These are phyloP conservation scores for Chrysaora quinquecirrha DNA, from an alignment of 30 jellyfish, hydroid and myxozoan species.

Conservation along the genomic window DNA sequence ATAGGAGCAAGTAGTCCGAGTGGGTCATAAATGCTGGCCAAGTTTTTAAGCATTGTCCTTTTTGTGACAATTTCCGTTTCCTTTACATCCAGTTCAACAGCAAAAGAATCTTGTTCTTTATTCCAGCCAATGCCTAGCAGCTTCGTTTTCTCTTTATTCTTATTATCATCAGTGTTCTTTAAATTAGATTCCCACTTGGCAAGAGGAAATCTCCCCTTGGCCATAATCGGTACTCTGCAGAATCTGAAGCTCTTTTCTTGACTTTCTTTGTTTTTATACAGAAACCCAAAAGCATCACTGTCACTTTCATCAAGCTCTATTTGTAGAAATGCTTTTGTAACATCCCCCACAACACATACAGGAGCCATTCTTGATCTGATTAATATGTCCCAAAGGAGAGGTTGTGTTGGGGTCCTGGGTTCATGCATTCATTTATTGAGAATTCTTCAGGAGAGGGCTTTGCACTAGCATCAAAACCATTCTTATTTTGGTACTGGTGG, in stretches of 20 bases:
- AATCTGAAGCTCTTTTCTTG: too few species aligned
- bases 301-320: neutral
- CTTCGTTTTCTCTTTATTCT: neutral
- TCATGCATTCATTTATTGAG: too few species aligned
- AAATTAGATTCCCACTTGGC: too few species aligned
- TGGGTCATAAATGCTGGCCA: conserved; percentile 25
- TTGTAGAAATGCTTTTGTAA: neutral
- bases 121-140: conserved; percentile 8
- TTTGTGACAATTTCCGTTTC: neutral
- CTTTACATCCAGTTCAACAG: neutral
- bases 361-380: too few species aligned
- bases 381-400: too few species aligned
- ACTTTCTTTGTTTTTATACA: neutral
- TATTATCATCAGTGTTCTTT: conserved; percentile 11
- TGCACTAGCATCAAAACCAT: too few species aligned
- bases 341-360: too few species aligned
- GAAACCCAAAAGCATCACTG: neutral
- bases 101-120: conserved; percentile 1
- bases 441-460: too few species aligned
- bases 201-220: too few species aligned
- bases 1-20: conserved; percentile 31
- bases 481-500: too few species aligned
- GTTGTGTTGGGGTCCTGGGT: too few species aligned
- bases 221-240: too few species aligned
- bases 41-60: conserved; percentile 28